These are phyloP conservation scores for Platygyra sinensis DNA, from an alignment of 64 coral and sea anemone species.

Conservation along the genomic window DNA sequence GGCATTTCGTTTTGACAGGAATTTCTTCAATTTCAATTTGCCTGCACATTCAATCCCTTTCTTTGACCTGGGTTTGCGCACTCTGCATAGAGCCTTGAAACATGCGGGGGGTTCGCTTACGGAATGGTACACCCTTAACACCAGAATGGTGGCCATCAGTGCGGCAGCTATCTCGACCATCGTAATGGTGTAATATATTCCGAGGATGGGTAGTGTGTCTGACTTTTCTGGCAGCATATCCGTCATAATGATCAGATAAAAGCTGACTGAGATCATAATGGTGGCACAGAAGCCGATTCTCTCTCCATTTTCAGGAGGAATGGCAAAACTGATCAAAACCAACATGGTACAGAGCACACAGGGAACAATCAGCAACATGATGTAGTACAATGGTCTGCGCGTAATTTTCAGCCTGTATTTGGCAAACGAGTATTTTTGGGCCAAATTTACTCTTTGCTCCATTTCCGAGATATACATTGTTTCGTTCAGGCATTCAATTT, in stretches of 20 bases:
- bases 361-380: conserved; percentile 52
- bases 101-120: neutral
- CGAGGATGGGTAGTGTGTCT: conserved; percentile 52
- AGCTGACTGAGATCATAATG: conserved; percentile 70
- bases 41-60: neutral
- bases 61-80: neutral
- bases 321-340: conserved; percentile 50
- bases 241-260: conserved; percentile 52
- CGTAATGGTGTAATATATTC: conserved; percentile 53
- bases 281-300: conserved; percentile 62
- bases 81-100: neutral
- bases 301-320: conserved; percentile 65
- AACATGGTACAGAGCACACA: conserved; percentile 48
- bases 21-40: neutral
- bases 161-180: conserved; percentile 57
- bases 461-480: too few relatives aligned
- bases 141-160: conserved; percentile 51
- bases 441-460: too few relatives aligned
- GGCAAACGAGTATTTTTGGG: too few relatives aligned
- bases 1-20: neutral
- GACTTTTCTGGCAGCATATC: conserved; percentile 67
- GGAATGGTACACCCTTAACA: conserved; percentile 61
- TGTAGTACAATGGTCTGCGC: conserved; percentile 46
- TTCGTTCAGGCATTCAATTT: too few relatives aligned
- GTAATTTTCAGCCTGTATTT: neutral